Base-by-base conservation (phyloP, 53 echinoderm and acorn worm species). In the Holothuria leucospilota region DNA sequence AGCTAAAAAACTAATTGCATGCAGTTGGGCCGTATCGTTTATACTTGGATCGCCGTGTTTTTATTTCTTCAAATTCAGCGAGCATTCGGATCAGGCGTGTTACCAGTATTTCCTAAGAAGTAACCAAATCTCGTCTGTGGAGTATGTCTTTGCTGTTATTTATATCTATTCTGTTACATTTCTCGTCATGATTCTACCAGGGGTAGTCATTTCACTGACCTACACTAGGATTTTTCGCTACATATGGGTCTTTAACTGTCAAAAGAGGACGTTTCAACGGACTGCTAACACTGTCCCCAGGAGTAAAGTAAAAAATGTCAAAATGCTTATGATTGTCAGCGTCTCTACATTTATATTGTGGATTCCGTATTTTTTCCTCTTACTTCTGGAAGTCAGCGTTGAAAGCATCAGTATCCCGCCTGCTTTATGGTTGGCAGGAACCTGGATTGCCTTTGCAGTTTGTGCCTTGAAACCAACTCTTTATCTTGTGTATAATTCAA, bases 241-340 rank as follows among this genome's bases (percentile, higher is more conserved):
- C 81, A 95, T 99, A 62, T 99, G 99, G 95, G 90, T 89, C 14
- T 94, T 95, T 11, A 92, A 93, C 2, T 63, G 88, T 27, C 58
- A 95, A 25, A 95, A 90, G 38, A 69, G 88, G 39, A 87, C 90
- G 40, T 84, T 99, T 18, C 99, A 99, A 56, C 79, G 99, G 40
- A 99, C 99, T 5, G 85, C 90, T 60, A 99, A 99, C 85, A 92
- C 92, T 14, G 95, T 99, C 34, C 99, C 99, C 11, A 89, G 99
- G 58, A 94, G 94, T 13, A 99, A 99, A 85, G 99, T 99, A 13
- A 99, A 95, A 85, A 99, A 95, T 2, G 95, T 95, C 11, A 99
- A 95, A 51, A 99, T 99, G 99, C 65, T 99, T 25, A 93, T 95
- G 86, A 92, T 95, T 12, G 99, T 99, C 1, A 95, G 91, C 20